phyloP scores from a whole-genome alignment of 2,888 invertebrate species.

The Cotesia congregata region DNA sequence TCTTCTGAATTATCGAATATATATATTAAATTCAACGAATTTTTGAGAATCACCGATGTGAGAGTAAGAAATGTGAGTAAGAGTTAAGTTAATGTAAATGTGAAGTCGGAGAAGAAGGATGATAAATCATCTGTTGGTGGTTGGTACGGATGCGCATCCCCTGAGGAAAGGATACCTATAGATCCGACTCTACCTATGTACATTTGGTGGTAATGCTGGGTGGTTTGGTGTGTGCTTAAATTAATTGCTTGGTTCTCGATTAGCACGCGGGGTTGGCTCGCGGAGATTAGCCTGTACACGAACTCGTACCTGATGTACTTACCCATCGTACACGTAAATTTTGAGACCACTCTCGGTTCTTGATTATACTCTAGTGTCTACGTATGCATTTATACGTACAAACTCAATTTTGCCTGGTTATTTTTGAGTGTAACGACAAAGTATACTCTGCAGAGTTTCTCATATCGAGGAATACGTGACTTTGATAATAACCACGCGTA shows the following conservation, averaged over 20 bases:
- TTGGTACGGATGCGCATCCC: slow-evolving; percentile 10
- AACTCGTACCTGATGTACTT: slow-evolving; percentile 30
- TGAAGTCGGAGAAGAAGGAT: neutral
- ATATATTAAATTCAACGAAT: too few species aligned
- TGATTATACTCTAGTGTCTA: slow-evolving; percentile 5
- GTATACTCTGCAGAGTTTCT: slow-evolving; percentile 20
- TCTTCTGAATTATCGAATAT: too few species aligned
- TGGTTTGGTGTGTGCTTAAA: slow-evolving; percentile 58
- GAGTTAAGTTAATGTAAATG: neutral
- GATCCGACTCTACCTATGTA: neutral
- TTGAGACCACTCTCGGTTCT: neutral
- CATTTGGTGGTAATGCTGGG: slow-evolving; percentile 30
- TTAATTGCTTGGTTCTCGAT: slow-evolving; percentile 65
- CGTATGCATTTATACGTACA: neutral
- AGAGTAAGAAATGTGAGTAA: neutral
- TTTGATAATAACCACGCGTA: slow-evolving; percentile 30
- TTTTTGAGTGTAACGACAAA: neutral
- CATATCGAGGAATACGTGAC: slow-evolving; percentile 38
- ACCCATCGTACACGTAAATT: slow-evolving; percentile 23
- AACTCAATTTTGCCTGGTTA: neutral
- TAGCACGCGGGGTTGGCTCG: slow-evolving; percentile 52
- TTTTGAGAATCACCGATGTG: neutral
- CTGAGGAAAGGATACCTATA: slow-evolving; percentile 22
- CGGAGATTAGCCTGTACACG: slow-evolving; percentile 55
- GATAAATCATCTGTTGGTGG: neutral